A percentile compares a stretch with the other conserved stretches of the same genome.
These are phyloP conservation scores for Apostichopus japonicus DNA, from an alignment of 35 echinoderm and acorn worm species.

Conservation along the genomic window DNA sequence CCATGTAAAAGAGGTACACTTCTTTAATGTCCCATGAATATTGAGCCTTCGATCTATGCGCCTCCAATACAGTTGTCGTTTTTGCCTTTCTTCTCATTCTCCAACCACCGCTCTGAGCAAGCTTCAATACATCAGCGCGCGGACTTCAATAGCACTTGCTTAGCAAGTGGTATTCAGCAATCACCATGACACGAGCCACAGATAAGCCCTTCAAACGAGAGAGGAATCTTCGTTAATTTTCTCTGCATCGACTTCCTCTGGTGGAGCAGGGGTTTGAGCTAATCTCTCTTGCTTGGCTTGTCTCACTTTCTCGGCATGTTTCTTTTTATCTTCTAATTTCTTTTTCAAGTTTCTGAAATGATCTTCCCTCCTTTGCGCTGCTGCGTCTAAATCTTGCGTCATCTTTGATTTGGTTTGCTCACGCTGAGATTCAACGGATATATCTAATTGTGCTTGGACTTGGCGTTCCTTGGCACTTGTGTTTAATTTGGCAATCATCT, in stretches of 20 bases:
- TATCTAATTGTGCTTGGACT: constrained; percentile 69
- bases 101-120: no score
- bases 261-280: constrained; percentile 38
- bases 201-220: constrained; percentile 55
- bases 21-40: no score
- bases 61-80: no score
- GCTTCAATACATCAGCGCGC: no score
- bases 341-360: constrained; percentile 67
- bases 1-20: no score
- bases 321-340: constrained; percentile 85
- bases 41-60: no score
- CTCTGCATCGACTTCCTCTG: constrained; percentile 35
- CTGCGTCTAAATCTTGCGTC: constrained; percentile 62
- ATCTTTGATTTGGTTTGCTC: constrained; percentile 62
- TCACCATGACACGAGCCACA: no score
- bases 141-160: no score
- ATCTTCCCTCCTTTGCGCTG: constrained; percentile 78
- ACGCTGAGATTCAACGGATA: constrained; percentile 71
- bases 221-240: constrained; percentile 31
- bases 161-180: no score
- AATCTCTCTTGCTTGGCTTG: constrained; percentile 80
- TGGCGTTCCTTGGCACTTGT: constrained; percentile 83
- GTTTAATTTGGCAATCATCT: constrained; percentile 83
- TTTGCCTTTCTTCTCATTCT: no score
- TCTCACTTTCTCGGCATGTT: constrained; percentile 88